Conservation (phyloP, 2,888 invertebrate genomes). For the Lydus trimaculatus region DNA sequence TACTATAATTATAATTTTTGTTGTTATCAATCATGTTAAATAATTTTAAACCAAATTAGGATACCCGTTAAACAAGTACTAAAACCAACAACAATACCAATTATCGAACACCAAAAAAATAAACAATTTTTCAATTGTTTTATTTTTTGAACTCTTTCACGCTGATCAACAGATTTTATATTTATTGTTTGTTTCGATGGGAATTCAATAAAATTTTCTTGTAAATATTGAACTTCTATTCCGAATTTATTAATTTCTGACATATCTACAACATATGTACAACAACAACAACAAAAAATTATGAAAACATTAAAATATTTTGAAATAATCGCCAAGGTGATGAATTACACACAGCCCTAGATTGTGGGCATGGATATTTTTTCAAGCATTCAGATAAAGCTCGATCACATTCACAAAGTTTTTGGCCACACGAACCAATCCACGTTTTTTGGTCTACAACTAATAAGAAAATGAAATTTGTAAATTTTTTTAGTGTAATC, state of each 20-base stretch:
- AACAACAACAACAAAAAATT: not conserved
- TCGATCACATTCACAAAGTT: conserved; percentile 85
- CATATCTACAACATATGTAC: not conserved
- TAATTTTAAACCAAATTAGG: conserved; percentile 15
- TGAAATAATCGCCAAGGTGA: conserved; percentile 78
- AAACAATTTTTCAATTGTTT: not conserved
- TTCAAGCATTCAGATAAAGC: conserved; percentile 81
- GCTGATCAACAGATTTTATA: not conserved
- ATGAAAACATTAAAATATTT: conserved; percentile 71
- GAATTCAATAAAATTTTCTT: conserved; percentile 2
- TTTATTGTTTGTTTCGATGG: not conserved
- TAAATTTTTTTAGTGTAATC: not conserved
- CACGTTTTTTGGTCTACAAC: conserved; percentile 67
- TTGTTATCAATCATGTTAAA: conserved; percentile 4
- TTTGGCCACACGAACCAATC: conserved; percentile 74
- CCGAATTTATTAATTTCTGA: not conserved
- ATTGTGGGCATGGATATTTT: conserved; percentile 75
- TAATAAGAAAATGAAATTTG: conserved; percentile 41
- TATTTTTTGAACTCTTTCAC: not conserved
- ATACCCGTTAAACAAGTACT: conserved; percentile 5
- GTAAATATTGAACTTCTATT: conserved; percentile 10
- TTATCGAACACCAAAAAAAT: conserved; percentile 2
- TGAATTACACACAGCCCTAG: conserved; percentile 75
- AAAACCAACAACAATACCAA: conserved; percentile 12
- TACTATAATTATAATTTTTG: not conserved